Conservation (phyloP, 2,888 invertebrate species). For the Lamellibrachia satsuma region DNA sequence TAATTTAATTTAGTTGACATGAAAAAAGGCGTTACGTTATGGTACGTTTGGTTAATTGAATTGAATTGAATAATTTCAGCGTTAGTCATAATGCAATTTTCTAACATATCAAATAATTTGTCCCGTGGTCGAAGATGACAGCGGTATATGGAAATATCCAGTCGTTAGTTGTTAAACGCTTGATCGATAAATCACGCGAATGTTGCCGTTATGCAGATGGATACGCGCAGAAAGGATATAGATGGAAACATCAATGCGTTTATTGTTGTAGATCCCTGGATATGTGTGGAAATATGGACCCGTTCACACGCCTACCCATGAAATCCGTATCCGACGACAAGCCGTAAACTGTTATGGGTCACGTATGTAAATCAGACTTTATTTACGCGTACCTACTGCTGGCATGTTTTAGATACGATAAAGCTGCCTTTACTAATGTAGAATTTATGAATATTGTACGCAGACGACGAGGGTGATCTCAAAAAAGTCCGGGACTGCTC, state of each 20-base stretch:
- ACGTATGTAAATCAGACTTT: neutral
- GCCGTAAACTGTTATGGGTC: neutral
- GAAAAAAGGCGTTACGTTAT: no score
- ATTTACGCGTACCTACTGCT: neutral
- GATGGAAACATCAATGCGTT: neutral
- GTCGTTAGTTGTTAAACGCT: neutral
- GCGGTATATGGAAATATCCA: neutral
- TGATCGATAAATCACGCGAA: neutral
- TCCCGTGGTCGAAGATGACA: neutral
- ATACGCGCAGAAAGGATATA: neutral
- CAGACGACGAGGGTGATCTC: no score
- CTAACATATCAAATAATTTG: neutral
- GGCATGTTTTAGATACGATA: neutral
- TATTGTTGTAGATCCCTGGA: neutral
- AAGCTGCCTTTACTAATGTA: neutral
- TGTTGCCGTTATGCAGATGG: neutral
- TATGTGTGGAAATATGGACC: neutral
- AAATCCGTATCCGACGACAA: neutral
- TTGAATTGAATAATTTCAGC: no score
- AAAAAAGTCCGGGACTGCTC: no score
- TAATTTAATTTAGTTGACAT: no score
- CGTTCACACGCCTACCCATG: neutral
- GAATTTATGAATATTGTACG: no score
- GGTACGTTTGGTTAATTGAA: no score
- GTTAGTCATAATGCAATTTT: no score